These are phyloP conservation scores for Resseliella maxima DNA, from an alignment of 2,888 invertebrate genomes.

Conservation along the genomic window DNA sequence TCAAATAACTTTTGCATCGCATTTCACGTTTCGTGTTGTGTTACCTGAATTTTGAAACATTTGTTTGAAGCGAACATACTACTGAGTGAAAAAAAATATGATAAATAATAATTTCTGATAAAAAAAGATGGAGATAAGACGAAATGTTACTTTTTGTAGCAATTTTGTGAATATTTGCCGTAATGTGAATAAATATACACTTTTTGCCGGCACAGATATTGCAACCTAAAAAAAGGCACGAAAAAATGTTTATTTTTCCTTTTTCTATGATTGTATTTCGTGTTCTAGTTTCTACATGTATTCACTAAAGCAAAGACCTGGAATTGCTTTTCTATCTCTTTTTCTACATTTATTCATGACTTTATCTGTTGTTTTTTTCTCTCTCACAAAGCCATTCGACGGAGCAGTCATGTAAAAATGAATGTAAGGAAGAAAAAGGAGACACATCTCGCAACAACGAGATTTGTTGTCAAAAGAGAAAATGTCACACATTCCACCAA, in stretches of 20 bases:
- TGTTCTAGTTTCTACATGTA: too few species aligned
- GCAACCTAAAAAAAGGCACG: background rate
- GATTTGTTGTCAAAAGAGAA: background rate
- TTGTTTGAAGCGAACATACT: background rate
- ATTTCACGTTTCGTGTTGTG: background rate
- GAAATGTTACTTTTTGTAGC: slow-evolving; percentile 11
- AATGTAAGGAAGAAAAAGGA: background rate
- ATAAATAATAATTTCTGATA: background rate
- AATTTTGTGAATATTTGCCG: background rate
- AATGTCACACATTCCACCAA: background rate
- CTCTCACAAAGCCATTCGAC: background rate
- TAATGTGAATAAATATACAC: background rate
- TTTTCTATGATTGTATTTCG: background rate
- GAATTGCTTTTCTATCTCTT: background rate
- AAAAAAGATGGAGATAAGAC: slow-evolving; percentile 25
- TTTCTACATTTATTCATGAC: background rate
- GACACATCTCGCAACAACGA: background rate
- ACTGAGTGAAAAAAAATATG: background rate
- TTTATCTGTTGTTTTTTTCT: background rate
- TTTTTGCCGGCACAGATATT: background rate
- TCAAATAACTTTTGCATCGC: background rate
- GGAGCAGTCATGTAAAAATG: slow-evolving; percentile 3
- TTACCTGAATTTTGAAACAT: background rate
- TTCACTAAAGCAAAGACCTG: background rate
- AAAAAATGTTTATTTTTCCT: too few species aligned